Base-by-base conservation (phyloP, 2,797 vertebrate genomes). In the Gallinago stenura region DNA sequence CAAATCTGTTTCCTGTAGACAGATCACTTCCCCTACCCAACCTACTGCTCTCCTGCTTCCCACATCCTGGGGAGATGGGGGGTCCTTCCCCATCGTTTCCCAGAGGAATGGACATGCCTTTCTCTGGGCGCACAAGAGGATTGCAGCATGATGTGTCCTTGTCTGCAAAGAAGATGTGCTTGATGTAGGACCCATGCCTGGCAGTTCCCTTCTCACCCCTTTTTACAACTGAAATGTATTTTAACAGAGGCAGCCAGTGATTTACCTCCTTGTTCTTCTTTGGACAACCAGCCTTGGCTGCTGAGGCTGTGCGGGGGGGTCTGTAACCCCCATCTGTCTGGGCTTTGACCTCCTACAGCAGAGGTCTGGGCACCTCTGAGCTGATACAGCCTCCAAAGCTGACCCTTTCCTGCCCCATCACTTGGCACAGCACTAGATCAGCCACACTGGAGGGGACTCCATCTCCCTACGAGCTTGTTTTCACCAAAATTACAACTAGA, bases 51-150 rank as follows among this genome's bases (percentile, higher is more conserved):
- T 24, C n/a, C 45, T 46, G 30, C 68, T 46, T 41, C 10, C 69
- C 46, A 1, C 33, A 12, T 3, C 30, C 26, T 2, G 0, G 39
- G 25, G 35, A 46, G 20, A 48, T 25, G 7, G 57, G 18, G 45
- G 35, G 16, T n/a, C 24, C 53, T 6, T n/a, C 7, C 13, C 51
- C 43, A 12, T 20, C 2, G 0, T 37, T 60, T 26, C 24, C 54
- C 54, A 4, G 43, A 18, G 62, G 30, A 48, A 6, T 15, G 62
- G 50, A 11, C 30, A 1, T 56, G 15, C 22, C 68, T 69, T 6
- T 5, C 43, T 46, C 54, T 10, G 17, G 46, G 26, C 22, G 4
- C 31, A 19, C 0, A 0, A 1, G 18, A 35, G 50, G 64, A 33
- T 2, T 8, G 64, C 37, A 37, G 9, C 14, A 18, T 73, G 58